Base-by-base conservation (phyloP, 2,113 vertebrate genomes). In the Pterocles orientalis region DNA sequence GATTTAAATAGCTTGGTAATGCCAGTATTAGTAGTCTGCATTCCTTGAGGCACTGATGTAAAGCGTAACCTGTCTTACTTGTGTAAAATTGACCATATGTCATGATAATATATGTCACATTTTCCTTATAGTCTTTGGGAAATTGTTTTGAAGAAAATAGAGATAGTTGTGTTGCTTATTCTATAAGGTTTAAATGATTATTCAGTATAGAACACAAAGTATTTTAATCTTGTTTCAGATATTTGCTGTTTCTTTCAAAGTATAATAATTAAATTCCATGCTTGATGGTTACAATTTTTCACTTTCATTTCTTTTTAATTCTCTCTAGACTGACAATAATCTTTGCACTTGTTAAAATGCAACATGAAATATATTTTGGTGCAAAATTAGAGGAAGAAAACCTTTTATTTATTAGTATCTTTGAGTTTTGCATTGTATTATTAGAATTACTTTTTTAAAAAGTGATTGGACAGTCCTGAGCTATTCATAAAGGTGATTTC, bases 1-100 rank as follows among this genome's bases (percentile, higher is more conserved):
- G 65, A 95, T 92, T 88, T 94, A 95, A 94, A 95, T 95, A 92
- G 65, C 85, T 88, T 95, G 33, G 31, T 92, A 95, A 93, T 92
- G 90, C 69, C 53, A 90, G 69, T 72, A 76, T 94, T 95, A 92
- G 53, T 90, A 82, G 61, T 92, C 84, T 86, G 23, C 23, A 13
- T 90, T 97, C 65, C 90, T 94, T 72, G 72, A 90, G 66, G 82
- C 69, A 54, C 36, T 54, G 72, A 75, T 82, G 50, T 58, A 94
- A 95, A 89, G 73, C 54, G 51, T 93, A 95, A 92, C 82, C 57
- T 90, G 60, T 61, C 56, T 89, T 82, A 62, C 31, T 86, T 4
- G 9, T 72, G 53, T 95, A 79, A 93, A 96, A 81, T 53, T 70
- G 66, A 79, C 80, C 85, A 82, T 95, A 93, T 90, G 62, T 92